These are phyloP conservation scores for Thamnaconus septentrionalis DNA, from an alignment of 2,113 vertebrate species.

Conservation along the genomic window DNA sequence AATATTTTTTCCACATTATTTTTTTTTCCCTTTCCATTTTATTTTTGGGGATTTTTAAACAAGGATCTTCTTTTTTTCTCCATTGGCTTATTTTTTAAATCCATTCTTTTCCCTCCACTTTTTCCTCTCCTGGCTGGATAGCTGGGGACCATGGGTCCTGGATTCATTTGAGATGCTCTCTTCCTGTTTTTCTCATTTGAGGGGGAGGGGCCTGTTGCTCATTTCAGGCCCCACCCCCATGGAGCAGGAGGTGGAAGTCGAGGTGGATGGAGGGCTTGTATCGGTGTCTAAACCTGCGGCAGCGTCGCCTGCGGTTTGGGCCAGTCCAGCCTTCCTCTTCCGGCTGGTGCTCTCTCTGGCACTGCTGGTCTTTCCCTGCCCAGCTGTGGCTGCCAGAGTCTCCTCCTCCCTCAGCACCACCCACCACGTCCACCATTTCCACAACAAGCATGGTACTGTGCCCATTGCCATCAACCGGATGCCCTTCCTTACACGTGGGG, in stretches of 20 bases:
- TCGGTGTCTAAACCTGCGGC: slow-evolving; percentile 51
- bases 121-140: slow-evolving; percentile 44
- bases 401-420: slow-evolving; percentile 94
- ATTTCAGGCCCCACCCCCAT: slow-evolving; percentile 54
- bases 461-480: slow-evolving; percentile 96
- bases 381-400: slow-evolving; percentile 83
- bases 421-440: slow-evolving; percentile 94
- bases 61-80: slow-evolving; percentile 49
- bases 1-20: slow-evolving; percentile 8
- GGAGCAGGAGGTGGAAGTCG: slow-evolving; percentile 64
- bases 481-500: slow-evolving; percentile 90
- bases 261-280: slow-evolving; percentile 61
- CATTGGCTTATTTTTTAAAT: slow-evolving; percentile 45
- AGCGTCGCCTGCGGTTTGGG: slow-evolving; percentile 64
- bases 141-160: slow-evolving; percentile 73
- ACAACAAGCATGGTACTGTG: slow-evolving; percentile 91
- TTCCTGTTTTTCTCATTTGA: slow-evolving; percentile 72
- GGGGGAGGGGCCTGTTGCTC: slow-evolving; percentile 70
- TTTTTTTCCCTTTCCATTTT: slow-evolving; percentile 20
- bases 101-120: slow-evolving; percentile 23
- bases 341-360: slow-evolving; percentile 76
- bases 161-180: slow-evolving; percentile 77
- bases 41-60: slow-evolving; percentile 53
- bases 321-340: slow-evolving; percentile 72
- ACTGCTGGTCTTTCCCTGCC: slow-evolving; percentile 75